Conservation (phyloP, 1,140 invertebrate species). For the Ips nitidus region DNA sequence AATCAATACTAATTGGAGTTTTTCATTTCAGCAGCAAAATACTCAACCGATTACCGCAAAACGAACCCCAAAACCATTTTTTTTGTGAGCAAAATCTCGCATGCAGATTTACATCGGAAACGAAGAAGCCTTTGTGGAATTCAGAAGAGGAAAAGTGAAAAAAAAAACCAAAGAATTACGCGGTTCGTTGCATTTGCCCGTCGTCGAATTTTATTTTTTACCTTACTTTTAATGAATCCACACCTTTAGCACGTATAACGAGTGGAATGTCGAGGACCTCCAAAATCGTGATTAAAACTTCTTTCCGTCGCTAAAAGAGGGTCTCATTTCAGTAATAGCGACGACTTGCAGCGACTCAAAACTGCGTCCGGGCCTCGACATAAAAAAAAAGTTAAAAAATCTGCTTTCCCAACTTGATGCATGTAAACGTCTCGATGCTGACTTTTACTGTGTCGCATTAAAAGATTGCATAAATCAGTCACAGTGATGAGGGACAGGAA, state of each 20-base stretch:
- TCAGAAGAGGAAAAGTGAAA: too few relatives aligned
- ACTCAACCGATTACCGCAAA: too few relatives aligned
- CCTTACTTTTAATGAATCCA: conserved; percentile 22
- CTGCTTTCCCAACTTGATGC: not conserved
- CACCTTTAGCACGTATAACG: conserved; percentile 14
- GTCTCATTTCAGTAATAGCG: conserved; percentile 29
- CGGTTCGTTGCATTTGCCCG: conserved; percentile 1
- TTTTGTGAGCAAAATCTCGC: too few relatives aligned
- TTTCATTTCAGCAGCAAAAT: too few relatives aligned
- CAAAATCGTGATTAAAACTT: conserved; percentile 31
- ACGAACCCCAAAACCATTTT: too few relatives aligned
- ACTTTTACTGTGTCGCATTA: not conserved
- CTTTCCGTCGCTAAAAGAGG: conserved; percentile 7
- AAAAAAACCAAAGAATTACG: not conserved
- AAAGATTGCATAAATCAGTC: too few relatives aligned
- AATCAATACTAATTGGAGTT: too few relatives aligned
- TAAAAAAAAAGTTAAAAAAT: not conserved
- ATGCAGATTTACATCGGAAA: too few relatives aligned
- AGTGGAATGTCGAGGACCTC: conserved; percentile 22
- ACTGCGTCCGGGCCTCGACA: not conserved
- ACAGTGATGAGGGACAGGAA: not conserved
- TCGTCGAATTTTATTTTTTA: conserved; percentile 8
- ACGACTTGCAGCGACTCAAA: conserved; percentile 15
- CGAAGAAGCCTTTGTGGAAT: too few relatives aligned
- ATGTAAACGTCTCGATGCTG: not conserved